Conservation (phyloP, 1,140 invertebrate species). For the Zaprionus davidi region DNA sequence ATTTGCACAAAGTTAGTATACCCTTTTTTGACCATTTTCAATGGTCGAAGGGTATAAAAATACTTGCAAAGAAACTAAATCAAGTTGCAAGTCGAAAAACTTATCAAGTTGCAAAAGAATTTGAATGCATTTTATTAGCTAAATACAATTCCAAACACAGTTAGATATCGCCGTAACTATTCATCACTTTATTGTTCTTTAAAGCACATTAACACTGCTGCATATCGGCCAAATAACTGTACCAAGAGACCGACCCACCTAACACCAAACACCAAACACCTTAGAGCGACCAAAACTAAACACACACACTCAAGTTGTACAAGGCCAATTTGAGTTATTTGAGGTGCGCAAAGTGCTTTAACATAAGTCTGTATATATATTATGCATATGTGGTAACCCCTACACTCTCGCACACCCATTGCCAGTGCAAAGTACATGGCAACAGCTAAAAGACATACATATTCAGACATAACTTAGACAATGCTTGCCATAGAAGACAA, state of each 20-base stretch:
- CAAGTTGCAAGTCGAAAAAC: neutral
- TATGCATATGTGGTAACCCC: neutral
- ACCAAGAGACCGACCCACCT: slow-evolving; percentile 12
- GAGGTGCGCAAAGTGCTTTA: slow-evolving; percentile 26
- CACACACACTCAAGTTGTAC: slow-evolving; percentile 11
- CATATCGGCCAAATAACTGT: slow-evolving; percentile 38
- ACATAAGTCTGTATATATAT: slow-evolving; percentile 8
- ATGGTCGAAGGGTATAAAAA: no score
- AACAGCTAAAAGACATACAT: slow-evolving; percentile 28
- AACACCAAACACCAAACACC: slow-evolving; percentile 7
- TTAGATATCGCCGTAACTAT: neutral
- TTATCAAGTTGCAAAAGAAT: neutral
- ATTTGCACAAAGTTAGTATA: no score
- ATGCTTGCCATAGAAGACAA: slow-evolving; percentile 34
- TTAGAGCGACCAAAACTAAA: neutral
- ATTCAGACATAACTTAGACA: slow-evolving; percentile 52
- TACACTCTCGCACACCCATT: neutral
- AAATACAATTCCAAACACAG: neutral
- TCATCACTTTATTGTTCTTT: neutral
- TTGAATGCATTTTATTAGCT: neutral
- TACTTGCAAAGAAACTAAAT: neutral
- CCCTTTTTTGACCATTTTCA: no score
- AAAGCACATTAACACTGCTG: neutral
- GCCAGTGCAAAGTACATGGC: slow-evolving; percentile 13
- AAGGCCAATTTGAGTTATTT: slow-evolving; percentile 43